These are phyloP conservation scores for Acanthosepion lycidas DNA, from an alignment of 2,888 invertebrate genomes.

Conservation along the genomic window DNA sequence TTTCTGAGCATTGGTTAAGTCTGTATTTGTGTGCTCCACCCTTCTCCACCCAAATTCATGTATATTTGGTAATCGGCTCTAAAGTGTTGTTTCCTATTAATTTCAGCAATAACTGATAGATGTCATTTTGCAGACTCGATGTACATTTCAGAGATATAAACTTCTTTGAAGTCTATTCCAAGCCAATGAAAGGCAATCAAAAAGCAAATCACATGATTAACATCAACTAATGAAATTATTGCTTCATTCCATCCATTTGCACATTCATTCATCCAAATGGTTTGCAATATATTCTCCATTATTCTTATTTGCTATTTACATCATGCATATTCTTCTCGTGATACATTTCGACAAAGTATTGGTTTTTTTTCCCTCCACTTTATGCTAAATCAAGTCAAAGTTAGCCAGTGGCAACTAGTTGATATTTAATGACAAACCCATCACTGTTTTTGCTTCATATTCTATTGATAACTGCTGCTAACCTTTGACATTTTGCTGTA, in stretches of 20 bases:
- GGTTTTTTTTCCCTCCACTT: too few relatives aligned
- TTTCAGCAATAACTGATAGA: neutral
- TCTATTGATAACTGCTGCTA: too few relatives aligned
- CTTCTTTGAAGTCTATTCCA: neutral
- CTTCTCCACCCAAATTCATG: neutral
- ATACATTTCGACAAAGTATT: too few relatives aligned
- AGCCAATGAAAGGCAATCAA: neutral
- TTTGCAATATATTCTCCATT: neutral
- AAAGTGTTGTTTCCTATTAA: neutral
- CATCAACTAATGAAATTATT: conserved; percentile 18
- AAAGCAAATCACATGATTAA: neutral
- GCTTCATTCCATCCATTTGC: neutral
- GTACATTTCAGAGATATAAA: neutral
- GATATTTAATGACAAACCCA: too few relatives aligned
- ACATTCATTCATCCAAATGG: neutral
- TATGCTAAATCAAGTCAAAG: too few relatives aligned
- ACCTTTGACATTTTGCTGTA: too few relatives aligned
- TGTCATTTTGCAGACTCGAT: neutral
- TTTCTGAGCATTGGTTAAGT: neutral
- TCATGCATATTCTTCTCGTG: too few relatives aligned
- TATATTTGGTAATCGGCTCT: neutral
- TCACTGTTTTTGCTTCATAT: too few relatives aligned
- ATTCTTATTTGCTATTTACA: too few relatives aligned
- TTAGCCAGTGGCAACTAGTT: too few relatives aligned
- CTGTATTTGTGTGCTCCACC: neutral